Conservation (phyloP, 23 tunicate species). For the Styela clava region DNA sequence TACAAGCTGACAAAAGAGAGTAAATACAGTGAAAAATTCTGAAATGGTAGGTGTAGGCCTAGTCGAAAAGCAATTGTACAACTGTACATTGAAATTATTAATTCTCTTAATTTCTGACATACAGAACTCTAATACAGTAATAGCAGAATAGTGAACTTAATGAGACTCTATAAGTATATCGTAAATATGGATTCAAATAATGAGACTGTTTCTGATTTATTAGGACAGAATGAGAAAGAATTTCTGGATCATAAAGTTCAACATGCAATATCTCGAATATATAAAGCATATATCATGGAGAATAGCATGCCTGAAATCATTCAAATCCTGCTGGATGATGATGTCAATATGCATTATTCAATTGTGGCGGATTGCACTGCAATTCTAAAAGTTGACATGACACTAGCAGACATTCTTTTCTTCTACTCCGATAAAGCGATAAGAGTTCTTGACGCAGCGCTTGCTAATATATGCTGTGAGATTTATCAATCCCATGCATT, state of each 20-base stretch:
- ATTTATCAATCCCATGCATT: slow-evolving; percentile 39
- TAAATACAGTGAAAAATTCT: no score
- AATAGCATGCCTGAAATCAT: slow-evolving; percentile 55
- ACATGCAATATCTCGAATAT: neutral
- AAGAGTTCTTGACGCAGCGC: slow-evolving; percentile 37
- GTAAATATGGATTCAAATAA: neutral
- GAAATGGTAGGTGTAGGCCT: no score
- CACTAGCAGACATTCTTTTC: slow-evolving; percentile 48
- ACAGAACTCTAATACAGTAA: no score
- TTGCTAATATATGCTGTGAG: slow-evolving; percentile 15
- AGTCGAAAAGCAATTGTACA: no score
- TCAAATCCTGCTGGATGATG: slow-evolving; percentile 64
- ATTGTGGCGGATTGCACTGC: slow-evolving; percentile 56
- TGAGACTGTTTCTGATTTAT: neutral
- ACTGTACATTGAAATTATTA: no score
- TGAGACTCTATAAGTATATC: no score
- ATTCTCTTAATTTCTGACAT: no score
- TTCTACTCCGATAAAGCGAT: slow-evolving; percentile 52
- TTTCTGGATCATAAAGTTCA: neutral
- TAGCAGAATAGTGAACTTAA: no score
- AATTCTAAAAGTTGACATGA: slow-evolving; percentile 41
- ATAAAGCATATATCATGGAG: slow-evolving; percentile 43
- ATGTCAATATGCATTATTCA: slow-evolving; percentile 63
- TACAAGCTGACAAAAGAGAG: no score
- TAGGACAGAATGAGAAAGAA: neutral